Evolutionary conservation across 1,140 invertebrate genomes (phyloP), one percentile per base, ranked within the genome.

Genomic region (Scaptomyza graminum): DNA sequence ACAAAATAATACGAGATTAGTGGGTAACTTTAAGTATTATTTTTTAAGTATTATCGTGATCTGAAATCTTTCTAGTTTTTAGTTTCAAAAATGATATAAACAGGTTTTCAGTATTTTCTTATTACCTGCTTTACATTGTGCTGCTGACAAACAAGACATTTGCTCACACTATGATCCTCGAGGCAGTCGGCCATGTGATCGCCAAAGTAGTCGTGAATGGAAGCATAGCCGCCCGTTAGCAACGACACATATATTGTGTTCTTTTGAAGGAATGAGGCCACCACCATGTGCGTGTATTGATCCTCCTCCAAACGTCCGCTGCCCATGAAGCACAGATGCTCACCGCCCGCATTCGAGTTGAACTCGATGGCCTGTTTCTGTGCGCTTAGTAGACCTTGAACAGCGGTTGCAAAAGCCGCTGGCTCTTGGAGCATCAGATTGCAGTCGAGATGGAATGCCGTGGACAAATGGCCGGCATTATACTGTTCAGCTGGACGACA

Each of bases 391-490:
- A 99, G 93, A 0, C 97, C 98, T 93, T 99, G 96, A 25, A 99
- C 97, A 46, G 98, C 98, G 54, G 97, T 99, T 51, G 95, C 94
- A 92, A 99, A 99, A 37, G 98, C 96, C 71, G 95, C 95, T 9
- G 98, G 98, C 89, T 99, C 98, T 93, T 98, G 97, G 18, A 99
- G 93, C 97, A 99, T 98, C 93, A 99, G 93, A 93, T 97, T 98
- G 85, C 97, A 98, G 93, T 99, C 98, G 25, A 99, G 93, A 93
- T 99, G 98, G 93, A 99, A 99, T 44, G 99, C 98, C 51, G 98
- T 99, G 2, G 97, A 96, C 73, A 99, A 94, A 93, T 99, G 98
- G 0, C 98, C 98, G 70, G 95, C 95, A 93, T 99, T 99, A 90
- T 99, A 99, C 83, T 99, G 98, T 72, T 99, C 97, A 0, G 97